These are phyloP conservation scores for Parapristionchus giblindavisi DNA, from an alignment of 2,888 invertebrate species.

Conservation along the genomic window DNA sequence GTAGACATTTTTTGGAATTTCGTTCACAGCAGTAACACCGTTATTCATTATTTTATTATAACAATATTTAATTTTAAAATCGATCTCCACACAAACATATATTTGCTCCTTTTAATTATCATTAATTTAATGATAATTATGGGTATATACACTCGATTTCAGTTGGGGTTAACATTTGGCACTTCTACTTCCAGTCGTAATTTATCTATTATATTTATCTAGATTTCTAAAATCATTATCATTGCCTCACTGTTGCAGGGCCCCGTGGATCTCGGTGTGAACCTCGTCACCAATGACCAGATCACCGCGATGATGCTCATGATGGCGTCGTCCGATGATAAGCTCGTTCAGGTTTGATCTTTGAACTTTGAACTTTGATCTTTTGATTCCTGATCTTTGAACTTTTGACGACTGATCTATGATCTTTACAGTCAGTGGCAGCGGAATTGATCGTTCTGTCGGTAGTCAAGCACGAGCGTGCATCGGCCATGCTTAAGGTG, in stretches of 20 bases:
- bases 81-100: too few relatives aligned
- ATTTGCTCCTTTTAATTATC: too few relatives aligned
- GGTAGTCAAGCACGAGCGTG: conserved; percentile 95
- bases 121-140: too few relatives aligned
- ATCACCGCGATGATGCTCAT: conserved; percentile 94
- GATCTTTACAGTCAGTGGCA: conserved; percentile 81
- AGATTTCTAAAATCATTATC: too few relatives aligned
- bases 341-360: conserved; percentile 77
- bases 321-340: conserved; percentile 92
- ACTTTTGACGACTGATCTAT: neutral
- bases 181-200: too few relatives aligned
- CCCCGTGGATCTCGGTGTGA: conserved; percentile 90
- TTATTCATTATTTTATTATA: too few relatives aligned
- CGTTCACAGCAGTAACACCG: too few relatives aligned
- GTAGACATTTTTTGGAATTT: too few relatives aligned
- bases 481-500: conserved; percentile 76
- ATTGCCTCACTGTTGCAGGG: conserved; percentile 74
- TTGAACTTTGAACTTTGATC: neutral
- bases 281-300: conserved; percentile 77
- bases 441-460: conserved; percentile 96
- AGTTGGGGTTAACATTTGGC: too few relatives aligned
- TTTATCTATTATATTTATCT: too few relatives aligned
- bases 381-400: neutral
- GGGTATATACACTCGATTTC: too few relatives aligned
- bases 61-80: too few relatives aligned